phyloP scores from a whole-genome alignment of 2,797 vertebrate genomes.

The Mareca penelope region DNA sequence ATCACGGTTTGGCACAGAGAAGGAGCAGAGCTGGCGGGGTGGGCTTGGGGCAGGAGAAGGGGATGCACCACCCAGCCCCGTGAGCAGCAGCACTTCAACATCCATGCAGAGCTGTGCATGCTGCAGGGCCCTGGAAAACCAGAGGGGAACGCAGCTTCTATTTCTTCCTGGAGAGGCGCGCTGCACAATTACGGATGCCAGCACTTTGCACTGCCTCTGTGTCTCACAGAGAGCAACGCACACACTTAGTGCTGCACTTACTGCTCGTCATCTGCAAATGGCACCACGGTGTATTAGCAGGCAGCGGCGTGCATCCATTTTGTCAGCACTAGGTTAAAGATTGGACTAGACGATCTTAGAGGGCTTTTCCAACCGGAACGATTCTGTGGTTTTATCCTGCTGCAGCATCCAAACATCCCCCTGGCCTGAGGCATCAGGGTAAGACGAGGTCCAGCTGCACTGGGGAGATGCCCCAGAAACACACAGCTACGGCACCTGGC shows the following conservation, averaged over 20 bases:
- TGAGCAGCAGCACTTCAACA: neutral
- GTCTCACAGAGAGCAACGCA: neutral
- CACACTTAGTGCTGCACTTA: neutral
- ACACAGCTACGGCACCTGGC: neutral
- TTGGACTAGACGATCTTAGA: too few species aligned
- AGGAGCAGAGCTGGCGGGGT: neutral
- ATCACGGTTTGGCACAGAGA: neutral
- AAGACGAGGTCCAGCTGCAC: neutral
- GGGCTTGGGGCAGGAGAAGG: neutral
- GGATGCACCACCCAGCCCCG: too few species aligned
- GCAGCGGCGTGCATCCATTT: too few species aligned
- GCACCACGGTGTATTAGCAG: neutral
- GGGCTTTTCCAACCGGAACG: too few species aligned
- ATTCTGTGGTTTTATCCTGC: neutral
- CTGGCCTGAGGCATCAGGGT: neutral
- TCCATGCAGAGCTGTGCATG: accelerated
- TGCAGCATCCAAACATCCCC: neutral
- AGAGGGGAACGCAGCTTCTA: accelerated
- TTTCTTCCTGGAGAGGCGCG: neutral
- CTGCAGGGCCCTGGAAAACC: neutral
- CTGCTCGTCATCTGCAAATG: neutral
- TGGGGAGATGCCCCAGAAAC: neutral
- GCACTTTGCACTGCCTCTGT: neutral
- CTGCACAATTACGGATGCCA: neutral
- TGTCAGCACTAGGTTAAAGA: too few species aligned